These are phyloP conservation scores for Lapara coniferarum DNA, from an alignment of 2,888 invertebrate species.

Conservation along the genomic window DNA sequence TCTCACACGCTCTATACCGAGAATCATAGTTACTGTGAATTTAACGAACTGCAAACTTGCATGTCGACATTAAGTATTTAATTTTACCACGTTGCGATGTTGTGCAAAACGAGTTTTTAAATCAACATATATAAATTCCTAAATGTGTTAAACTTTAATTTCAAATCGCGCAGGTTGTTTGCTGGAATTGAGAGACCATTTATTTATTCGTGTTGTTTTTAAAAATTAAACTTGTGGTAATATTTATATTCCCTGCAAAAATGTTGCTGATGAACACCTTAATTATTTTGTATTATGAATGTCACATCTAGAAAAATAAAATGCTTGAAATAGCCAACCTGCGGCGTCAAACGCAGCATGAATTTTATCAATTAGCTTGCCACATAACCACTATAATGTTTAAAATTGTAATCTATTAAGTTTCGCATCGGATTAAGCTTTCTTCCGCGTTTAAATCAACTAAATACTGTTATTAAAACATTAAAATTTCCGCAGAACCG, in stretches of 20 bases:
- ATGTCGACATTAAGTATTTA: slow-evolving; percentile 11
- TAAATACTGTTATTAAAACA: slow-evolving; percentile 19
- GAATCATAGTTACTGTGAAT: slow-evolving; percentile 14
- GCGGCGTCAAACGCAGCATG: background rate
- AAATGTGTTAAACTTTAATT: slow-evolving; percentile 1
- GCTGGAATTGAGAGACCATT: background rate
- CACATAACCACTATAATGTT: background rate
- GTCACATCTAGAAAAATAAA: background rate
- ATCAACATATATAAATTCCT: slow-evolving; percentile 1
- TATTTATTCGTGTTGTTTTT: background rate
- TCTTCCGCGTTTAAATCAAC: slow-evolving; percentile 14
- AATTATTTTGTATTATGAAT: no score
- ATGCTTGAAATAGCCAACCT: background rate
- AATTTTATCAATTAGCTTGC: background rate
- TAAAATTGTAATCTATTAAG: background rate
- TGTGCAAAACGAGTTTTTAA: slow-evolving; percentile 9
- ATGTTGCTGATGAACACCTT: no score
- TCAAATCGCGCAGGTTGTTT: background rate
- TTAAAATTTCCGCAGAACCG: slow-evolving; percentile 26
- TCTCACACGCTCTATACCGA: slow-evolving; percentile 14
- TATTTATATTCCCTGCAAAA: no score
- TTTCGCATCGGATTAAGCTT: background rate
- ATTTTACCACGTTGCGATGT: slow-evolving; percentile 12
- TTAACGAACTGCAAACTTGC: slow-evolving; percentile 14
- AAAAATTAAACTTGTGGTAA: background rate